Base-by-base conservation (phyloP, 2,888 invertebrate species). In the Amphipyra berbera region DNA sequence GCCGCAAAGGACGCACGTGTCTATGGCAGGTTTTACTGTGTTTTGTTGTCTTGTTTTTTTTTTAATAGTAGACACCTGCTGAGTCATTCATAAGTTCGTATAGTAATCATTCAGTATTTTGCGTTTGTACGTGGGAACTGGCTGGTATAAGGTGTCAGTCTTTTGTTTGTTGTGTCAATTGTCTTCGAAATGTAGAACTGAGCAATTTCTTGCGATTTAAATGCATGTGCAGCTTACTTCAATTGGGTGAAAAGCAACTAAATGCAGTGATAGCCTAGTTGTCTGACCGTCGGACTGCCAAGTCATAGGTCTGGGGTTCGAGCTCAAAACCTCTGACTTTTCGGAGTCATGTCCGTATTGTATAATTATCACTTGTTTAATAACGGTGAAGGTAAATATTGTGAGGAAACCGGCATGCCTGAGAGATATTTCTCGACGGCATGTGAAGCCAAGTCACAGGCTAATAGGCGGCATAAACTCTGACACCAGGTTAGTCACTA, bases 1-100 rank as follows among this genome's bases (percentile, higher is more conserved):
- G 86, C 93, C 94, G 91, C 93, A 92, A 90, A 88, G 85, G 87
- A 91, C 93, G 93, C 85, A 83, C 86, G 86, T 94, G 94, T 92
- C 93, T 89, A 75, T 84, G 84, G 86, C 86, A 87, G 88, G 90
- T 88, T 90, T 88, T 85, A 88, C 87, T 82, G 78, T 83, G 81
- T 86, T 88, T 86, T 90, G 88, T 90, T 90, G 88, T 82, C 85
- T 82, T 76, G 65, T 69, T 64, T 57, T 84, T 87, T 89, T 89
- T 87, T 76, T 77, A 64, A 63, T 89, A 87, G 79, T 82, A 78
- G 90, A 85, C 94, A 94, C 94, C 93, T 93, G 93, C 87, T 78
- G 94, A 55, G 91, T 85, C 83, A 91, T 94, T 94, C 88, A 90
- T 78, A 52, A 79, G 50, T 80, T 82, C 78, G 64, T 78, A 72